Base-by-base conservation (phyloP, 1,140 invertebrate species). In the Pseudobourletiella spinata region DNA sequence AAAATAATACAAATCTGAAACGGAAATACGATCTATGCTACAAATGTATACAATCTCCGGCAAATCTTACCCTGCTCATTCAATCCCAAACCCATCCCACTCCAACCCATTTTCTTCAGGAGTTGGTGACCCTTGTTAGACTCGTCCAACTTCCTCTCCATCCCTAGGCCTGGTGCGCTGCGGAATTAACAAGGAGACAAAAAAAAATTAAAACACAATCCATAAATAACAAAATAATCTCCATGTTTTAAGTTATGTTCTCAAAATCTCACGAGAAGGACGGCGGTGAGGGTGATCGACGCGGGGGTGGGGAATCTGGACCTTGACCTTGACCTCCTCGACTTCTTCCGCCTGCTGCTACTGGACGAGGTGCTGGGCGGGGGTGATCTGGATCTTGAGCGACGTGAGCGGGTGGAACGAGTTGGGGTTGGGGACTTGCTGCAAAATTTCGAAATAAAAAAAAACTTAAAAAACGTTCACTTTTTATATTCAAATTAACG, bases 111-210 rank as follows among this genome's bases (percentile, higher is more conserved):
- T 59, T 64, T 62, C 51, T 65, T 88, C 29, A 97, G 77, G 76
- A 98, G 83, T 75, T 96, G 91, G 78, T 97, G 93, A 0, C 95
- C 94, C 76, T 95, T 96, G 76, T 97, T 98, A 28, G 83, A 86
- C 69, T 89, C 84, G 71, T 91, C 88, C 8, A 93, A 72, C 60
- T 76, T 75, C 57, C 72, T 73, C 69, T 84, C 82, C 61, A 78
- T 76, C 8, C 72, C 73, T 72, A 79, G 76, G 60, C 75, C 80
- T 22, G 58, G 55, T 57, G 57, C 50, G 18, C 71, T 46, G 59
- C 28, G 20, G 54, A 18, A 56, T 56, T 30, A 43, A 43, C 30
- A 57, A 25, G 46, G 46, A 26, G 50, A 26, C 14, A 54, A 54
- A 54, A 57, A 57, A 29, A 57, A n/a, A 24, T n/a, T n/a, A n/a